Evolutionary conservation across 2,113 vertebrate species (phyloP).

Genomic region (Eulemur rufifrons): DNA sequence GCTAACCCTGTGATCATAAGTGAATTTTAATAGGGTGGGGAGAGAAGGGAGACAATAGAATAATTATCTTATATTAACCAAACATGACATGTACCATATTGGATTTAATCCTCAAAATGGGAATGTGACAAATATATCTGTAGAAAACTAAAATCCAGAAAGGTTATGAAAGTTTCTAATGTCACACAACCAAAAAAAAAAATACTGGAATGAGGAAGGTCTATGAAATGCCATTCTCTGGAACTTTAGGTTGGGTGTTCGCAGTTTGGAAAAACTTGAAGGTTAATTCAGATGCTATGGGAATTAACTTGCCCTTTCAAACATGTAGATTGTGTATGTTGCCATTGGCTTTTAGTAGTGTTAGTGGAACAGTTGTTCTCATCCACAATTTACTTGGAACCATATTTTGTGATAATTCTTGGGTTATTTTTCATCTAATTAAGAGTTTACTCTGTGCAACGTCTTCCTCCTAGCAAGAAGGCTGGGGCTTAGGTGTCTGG

Average conservation of each 20-base stretch:
- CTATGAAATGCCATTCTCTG: not conserved
- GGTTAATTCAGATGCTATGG: not conserved
- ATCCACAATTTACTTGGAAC: not conserved
- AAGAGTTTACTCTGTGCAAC: not conserved
- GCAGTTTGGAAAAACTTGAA: not conserved
- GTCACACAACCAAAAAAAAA: not conserved
- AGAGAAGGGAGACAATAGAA: not conserved
- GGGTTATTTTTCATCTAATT: not conserved
- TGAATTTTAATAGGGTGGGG: not conserved
- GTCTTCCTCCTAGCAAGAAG: not conserved
- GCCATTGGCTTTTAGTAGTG: accelerated
- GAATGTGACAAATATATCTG: accelerated
- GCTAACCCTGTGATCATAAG: not conserved
- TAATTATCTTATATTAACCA: too few species aligned
- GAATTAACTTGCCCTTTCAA: not conserved
- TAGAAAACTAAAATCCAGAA: not conserved
- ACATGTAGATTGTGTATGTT: not conserved
- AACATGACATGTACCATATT: too few species aligned
- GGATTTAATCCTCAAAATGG: not conserved
- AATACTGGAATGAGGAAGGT: accelerated
- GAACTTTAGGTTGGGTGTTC: not conserved
- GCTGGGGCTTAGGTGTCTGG: not conserved
- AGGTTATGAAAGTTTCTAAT: too few species aligned
- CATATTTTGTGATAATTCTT: accelerated
- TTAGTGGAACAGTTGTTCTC: too few species aligned